Conservation (phyloP, 2,888 invertebrate genomes). For the Epistrophe eligans region DNA sequence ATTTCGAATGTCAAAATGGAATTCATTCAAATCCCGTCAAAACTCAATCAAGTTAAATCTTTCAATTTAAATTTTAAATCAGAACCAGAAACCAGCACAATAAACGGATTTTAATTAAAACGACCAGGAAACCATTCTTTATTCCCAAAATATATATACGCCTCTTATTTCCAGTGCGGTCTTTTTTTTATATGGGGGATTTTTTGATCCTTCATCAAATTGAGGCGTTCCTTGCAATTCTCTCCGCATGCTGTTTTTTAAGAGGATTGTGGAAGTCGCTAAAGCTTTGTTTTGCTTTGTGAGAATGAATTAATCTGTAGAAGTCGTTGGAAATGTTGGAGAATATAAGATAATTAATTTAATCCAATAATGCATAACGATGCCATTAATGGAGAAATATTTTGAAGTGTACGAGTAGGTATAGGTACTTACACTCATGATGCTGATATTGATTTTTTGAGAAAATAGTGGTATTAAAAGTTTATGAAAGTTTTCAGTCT, state of each 20-base stretch:
- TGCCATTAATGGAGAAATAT: conserved; percentile 8
- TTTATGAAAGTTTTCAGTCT: background rate
- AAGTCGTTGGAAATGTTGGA: conserved; percentile 31
- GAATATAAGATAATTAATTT: conserved; percentile 34
- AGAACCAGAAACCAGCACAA: conserved; percentile 12
- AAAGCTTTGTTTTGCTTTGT: conserved; percentile 31
- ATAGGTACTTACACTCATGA: background rate
- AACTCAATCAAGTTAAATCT: conserved; percentile 40
- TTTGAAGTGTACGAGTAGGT: background rate
- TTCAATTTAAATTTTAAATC: conserved; percentile 47
- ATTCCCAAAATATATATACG: background rate
- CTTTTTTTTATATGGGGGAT: conserved; percentile 14
- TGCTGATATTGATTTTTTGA: conserved; percentile 2
- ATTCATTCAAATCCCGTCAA: conserved; percentile 19
- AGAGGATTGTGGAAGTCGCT: conserved; percentile 38
- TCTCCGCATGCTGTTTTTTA: conserved; percentile 3
- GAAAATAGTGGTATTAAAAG: background rate
- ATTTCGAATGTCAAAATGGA: background rate
- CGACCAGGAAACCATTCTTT: conserved; percentile 38
- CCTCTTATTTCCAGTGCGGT: background rate
- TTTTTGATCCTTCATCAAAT: conserved; percentile 13
- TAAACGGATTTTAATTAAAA: conserved; percentile 57
- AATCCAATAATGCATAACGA: conserved; percentile 33
- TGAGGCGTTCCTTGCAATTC: conserved; percentile 7
- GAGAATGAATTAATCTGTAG: conserved; percentile 35